These are phyloP conservation scores for Tapera naevia DNA, from an alignment of 2,797 vertebrate species.

Conservation along the genomic window DNA sequence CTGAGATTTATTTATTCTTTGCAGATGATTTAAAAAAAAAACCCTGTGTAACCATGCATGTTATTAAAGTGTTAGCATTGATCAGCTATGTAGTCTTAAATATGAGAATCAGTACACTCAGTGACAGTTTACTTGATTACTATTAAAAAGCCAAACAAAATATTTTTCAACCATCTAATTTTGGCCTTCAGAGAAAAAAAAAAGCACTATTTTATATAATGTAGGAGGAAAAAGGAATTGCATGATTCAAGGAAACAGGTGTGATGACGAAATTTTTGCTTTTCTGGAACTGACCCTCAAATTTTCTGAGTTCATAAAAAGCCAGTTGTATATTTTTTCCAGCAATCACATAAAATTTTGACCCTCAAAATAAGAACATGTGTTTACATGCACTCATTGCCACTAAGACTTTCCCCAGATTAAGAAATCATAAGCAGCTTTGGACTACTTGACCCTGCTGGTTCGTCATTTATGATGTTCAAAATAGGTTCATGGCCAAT, in stretches of 20 bases:
- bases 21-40: background rate
- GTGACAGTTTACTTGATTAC: background rate
- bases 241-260: background rate
- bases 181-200: background rate
- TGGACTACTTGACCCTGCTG: background rate
- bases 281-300: background rate
- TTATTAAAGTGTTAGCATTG: background rate
- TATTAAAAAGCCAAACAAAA: too few species aligned
- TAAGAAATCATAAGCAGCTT: conserved; percentile 20
- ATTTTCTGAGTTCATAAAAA: background rate
- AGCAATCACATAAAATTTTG: background rate
- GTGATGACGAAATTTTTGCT: background rate
- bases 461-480: conserved; percentile 8
- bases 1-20: background rate
- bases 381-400: background rate
- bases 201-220: background rate
- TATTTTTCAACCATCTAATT: too few species aligned
- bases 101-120: background rate
- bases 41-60: fast-evolving
- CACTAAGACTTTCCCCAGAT: background rate
- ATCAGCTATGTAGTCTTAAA: background rate
- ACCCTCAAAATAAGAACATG: background rate
- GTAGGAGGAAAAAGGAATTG: background rate
- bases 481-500: background rate
- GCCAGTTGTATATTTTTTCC: background rate